A percentile compares a stretch with the other conserved stretches of the same genome.
These are phyloP conservation scores for Neogale vison DNA, from an alignment of 2,113 vertebrate species.

Conservation along the genomic window DNA sequence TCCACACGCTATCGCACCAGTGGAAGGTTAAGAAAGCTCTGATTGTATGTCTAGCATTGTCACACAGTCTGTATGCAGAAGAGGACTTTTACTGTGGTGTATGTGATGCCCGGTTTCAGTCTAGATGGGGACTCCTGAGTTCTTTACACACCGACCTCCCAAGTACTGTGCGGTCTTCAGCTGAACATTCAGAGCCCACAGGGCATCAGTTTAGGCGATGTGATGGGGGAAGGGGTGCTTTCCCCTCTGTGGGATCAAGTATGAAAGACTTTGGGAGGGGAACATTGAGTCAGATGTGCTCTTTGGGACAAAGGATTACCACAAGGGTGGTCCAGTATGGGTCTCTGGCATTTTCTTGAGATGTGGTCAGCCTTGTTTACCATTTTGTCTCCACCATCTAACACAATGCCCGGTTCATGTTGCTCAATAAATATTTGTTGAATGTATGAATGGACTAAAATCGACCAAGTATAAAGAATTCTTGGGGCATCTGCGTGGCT, in stretches of 20 bases:
- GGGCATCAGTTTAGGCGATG: accelerated
- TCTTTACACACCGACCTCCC: accelerated
- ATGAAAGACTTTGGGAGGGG: neutral
- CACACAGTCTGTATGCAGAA: accelerated
- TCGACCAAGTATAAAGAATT: neutral
- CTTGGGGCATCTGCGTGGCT: neutral
- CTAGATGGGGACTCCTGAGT: neutral
- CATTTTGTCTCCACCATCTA: neutral
- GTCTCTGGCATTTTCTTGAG: neutral
- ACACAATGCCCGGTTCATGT: neutral
- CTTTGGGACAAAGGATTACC: neutral
- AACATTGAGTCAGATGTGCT: neutral
- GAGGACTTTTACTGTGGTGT: neutral
- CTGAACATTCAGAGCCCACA: neutral
- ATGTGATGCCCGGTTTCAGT: neutral
- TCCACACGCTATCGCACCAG: too few relatives aligned
- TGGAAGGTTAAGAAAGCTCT: neutral
- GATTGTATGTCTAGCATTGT: neutral
- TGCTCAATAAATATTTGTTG: neutral
- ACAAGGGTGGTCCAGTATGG: too few relatives aligned
- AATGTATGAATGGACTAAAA: neutral
- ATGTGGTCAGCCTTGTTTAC: neutral
- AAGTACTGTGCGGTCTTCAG: accelerated
- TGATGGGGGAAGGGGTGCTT: neutral
- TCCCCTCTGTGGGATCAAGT: neutral